A percentile compares a stretch with the other conserved stretches of the same genome.
Conservation (phyloP, 2,113 vertebrate species). For the Dromaius novaehollandiae region DNA sequence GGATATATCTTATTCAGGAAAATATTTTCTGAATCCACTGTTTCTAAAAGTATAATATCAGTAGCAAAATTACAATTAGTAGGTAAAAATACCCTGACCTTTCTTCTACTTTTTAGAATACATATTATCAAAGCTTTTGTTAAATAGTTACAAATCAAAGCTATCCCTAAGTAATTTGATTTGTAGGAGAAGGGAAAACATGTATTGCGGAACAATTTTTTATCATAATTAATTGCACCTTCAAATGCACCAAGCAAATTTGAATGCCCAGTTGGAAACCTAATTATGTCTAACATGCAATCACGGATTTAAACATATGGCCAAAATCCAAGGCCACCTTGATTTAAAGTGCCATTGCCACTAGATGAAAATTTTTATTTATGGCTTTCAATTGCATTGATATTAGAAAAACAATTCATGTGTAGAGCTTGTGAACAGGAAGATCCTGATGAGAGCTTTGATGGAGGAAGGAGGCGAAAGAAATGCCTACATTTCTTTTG, state of each 20-base stretch:
- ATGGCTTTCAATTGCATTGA: background rate
- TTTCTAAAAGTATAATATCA: background rate
- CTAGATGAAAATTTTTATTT: background rate
- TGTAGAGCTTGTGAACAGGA: background rate
- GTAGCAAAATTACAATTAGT: background rate
- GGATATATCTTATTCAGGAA: background rate
- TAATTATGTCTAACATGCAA: background rate
- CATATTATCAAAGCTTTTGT: background rate
- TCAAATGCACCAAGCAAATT: background rate
- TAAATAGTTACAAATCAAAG: background rate
- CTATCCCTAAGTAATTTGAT: background rate
- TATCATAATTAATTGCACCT: background rate
- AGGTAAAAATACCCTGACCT: background rate
- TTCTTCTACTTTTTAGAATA: background rate
- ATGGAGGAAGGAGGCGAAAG: background rate
- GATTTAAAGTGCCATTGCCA: background rate
- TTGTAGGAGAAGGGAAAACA: background rate
- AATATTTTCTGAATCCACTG: background rate
- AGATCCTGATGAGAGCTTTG: background rate
- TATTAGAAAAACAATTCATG: background rate
- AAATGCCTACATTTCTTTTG: background rate
- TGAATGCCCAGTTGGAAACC: background rate
- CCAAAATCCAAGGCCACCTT: background rate
- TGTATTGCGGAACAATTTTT: background rate
- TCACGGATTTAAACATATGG: background rate